These are phyloP conservation scores for Cichladusa arquata DNA, from an alignment of 2,113 vertebrate species.

Conservation along the genomic window DNA sequence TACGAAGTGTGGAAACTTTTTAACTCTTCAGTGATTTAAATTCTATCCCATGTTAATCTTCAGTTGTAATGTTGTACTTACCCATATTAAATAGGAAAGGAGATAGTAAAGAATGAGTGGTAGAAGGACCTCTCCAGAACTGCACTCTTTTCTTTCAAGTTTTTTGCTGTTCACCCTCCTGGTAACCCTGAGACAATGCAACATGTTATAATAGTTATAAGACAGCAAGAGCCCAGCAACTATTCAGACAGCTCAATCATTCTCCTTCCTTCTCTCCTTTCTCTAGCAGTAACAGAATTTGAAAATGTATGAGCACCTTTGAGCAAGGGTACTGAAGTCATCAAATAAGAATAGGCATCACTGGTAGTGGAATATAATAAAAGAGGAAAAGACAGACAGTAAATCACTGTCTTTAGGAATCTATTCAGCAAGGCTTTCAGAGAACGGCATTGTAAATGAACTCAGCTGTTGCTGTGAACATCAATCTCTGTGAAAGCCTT, in stretches of 20 bases:
- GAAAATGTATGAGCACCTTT: slow-evolving; percentile 22
- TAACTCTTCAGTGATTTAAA: neutral
- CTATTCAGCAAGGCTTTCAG: neutral
- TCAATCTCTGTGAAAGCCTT: neutral
- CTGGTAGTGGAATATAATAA: neutral
- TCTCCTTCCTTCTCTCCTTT: neutral
- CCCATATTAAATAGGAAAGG: neutral
- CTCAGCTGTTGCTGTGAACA: neutral
- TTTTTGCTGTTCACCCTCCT: neutral
- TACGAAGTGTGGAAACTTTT: neutral
- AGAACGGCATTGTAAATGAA: neutral
- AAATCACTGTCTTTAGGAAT: neutral
- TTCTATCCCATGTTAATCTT: neutral
- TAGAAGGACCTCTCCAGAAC: neutral
- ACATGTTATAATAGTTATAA: neutral
- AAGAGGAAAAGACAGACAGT: neutral
- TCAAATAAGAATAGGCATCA: neutral
- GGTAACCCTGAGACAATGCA: neutral
- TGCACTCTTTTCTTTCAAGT: neutral
- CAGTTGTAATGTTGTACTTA: neutral
- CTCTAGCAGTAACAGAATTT: neutral
- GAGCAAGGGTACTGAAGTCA: neutral
- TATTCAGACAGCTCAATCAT: neutral
- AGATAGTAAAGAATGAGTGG: neutral
- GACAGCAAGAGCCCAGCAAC: neutral